phyloP scores from a whole-genome alignment of 1,140 invertebrate genomes.

The Camponotus floridanus region DNA sequence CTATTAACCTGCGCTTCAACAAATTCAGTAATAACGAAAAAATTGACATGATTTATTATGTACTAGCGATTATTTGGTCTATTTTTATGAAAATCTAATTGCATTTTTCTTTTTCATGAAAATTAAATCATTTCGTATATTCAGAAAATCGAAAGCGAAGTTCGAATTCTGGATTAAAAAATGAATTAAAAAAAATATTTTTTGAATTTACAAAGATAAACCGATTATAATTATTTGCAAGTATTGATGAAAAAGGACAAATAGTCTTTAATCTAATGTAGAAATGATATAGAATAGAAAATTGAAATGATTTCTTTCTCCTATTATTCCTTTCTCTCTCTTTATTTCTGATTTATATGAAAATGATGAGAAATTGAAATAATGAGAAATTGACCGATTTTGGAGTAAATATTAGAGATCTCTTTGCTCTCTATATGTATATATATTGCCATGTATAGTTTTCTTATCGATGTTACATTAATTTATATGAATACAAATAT shows the following conservation, averaged over 20 bases:
- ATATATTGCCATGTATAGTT: not conserved
- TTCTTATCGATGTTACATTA: constrained; percentile 9
- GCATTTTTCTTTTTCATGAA: not conserved
- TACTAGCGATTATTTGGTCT: not conserved
- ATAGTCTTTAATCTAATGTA: not conserved
- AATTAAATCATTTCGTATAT: not conserved
- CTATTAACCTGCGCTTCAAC: not conserved
- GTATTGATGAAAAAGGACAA: not conserved
- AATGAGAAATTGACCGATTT: not conserved
- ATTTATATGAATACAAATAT: not conserved
- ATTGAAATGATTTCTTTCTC: not conserved
- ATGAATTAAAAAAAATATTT: not conserved
- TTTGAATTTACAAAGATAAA: not conserved
- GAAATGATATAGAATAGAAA: not conserved
- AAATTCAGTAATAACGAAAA: not conserved
- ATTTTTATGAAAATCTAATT: not conserved
- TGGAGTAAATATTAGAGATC: not conserved
- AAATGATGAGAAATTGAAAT: too few relatives aligned
- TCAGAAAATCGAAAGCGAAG: not conserved
- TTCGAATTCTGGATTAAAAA: too few relatives aligned
- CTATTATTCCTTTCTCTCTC: too few relatives aligned
- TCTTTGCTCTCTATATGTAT: not conserved
- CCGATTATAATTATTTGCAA: not conserved
- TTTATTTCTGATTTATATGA: not conserved
- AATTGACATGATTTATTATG: not conserved